Percentiles rank a stretch among this genome's conserved stretches.
Evolutionary conservation across 1,140 invertebrate genomes (phyloP).

Genomic region (Drosophila ogumai): DNA sequence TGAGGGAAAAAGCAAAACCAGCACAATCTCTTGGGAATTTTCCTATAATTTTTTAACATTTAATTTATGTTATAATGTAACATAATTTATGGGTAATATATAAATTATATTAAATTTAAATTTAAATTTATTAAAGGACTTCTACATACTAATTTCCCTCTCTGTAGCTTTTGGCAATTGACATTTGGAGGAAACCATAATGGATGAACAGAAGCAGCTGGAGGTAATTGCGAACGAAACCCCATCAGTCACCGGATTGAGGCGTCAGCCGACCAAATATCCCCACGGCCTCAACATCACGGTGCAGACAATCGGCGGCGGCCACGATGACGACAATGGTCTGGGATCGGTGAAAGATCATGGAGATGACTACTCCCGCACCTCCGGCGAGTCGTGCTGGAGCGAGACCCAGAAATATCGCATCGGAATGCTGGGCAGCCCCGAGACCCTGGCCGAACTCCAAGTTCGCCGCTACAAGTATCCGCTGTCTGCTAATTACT

Average conservation of each 20-base stretch:
- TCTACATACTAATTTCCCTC: neutral
- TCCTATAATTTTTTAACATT: no score
- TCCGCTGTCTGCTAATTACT: conserved; percentile 77
- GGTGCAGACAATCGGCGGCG: conserved; percentile 64
- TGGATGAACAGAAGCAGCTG: conserved; percentile 60
- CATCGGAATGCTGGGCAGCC: conserved; percentile 71
- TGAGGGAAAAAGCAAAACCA: neutral
- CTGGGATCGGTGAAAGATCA: conserved; percentile 4
- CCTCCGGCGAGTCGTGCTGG: conserved; percentile 65
- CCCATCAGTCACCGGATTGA: conserved; percentile 45
- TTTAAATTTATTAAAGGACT: no score
- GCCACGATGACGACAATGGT: conserved; percentile 29
- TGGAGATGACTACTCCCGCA: conserved; percentile 65
- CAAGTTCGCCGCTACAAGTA: conserved; percentile 82
- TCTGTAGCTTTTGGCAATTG: conserved; percentile 49
- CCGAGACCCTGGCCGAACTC: conserved; percentile 75
- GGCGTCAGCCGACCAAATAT: conserved; percentile 78
- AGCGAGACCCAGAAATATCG: conserved; percentile 70
- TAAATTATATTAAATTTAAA: no score
- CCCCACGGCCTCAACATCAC: conserved; percentile 78
- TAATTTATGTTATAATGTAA: no score
- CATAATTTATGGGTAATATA: no score
- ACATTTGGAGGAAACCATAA: conserved; percentile 61
- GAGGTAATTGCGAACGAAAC: conserved; percentile 60
- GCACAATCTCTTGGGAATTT: no score